phyloP scores from a whole-genome alignment of 2,113 vertebrate species.

The Prolemur simus region DNA sequence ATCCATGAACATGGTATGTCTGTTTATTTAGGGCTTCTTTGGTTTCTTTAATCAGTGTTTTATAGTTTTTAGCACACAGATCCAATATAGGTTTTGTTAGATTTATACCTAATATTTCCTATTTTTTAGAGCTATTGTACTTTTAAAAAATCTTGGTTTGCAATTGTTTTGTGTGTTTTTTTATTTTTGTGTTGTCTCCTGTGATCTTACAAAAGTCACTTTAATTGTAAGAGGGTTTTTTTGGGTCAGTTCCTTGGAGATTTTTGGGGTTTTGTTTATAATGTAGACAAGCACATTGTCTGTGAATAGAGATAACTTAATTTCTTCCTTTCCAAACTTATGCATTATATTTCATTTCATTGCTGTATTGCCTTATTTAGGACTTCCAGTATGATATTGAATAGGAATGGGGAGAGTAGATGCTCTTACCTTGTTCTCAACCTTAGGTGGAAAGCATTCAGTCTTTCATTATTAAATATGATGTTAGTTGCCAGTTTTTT shows the following conservation, averaged over 20 bases:
- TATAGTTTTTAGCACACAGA: background rate
- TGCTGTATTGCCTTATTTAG: background rate
- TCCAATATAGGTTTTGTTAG: background rate
- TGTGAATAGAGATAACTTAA: background rate
- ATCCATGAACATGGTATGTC: background rate
- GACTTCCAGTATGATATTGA: background rate
- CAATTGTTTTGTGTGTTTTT: slow-evolving; percentile 7
- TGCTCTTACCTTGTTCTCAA: background rate
- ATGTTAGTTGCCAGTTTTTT: background rate
- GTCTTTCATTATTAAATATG: background rate
- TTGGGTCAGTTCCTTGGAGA: background rate
- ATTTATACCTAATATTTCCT: background rate
- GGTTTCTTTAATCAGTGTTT: slow-evolving; percentile 1
- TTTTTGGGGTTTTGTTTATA: background rate
- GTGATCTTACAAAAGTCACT: background rate
- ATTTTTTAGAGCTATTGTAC: background rate
- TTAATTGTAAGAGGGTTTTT: background rate
- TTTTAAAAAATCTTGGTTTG: slow-evolving; percentile 22
- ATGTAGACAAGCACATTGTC: background rate
- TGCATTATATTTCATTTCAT: background rate
- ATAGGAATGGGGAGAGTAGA: background rate
- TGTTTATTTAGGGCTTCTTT: background rate
- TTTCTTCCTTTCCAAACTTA: background rate
- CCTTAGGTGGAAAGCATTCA: background rate
- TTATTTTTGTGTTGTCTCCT: background rate